Base-by-base conservation (phyloP, 64 coral and sea anemone species). In the Montipora cactus region DNA sequence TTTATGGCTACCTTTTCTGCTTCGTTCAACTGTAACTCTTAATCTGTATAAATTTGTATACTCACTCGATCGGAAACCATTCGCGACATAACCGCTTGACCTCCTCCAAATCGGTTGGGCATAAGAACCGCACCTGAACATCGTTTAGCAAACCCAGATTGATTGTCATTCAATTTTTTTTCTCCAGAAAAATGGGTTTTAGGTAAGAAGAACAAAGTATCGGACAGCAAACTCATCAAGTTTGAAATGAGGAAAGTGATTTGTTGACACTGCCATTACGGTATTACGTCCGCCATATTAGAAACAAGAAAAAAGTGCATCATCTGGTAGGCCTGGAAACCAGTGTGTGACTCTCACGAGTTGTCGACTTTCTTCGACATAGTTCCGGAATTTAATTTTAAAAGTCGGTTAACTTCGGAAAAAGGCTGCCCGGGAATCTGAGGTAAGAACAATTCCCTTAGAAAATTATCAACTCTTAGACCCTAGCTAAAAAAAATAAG, bases 61-160 rank as follows among this genome's bases (percentile, higher is more conserved):
- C 96, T 95, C 58, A 97, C 96, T 97, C 96, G 78, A 97, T 97
- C 2, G 96, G 96, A 88, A 97, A 97, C 96, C 96, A 97, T 85
- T 95, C 96, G 81, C 93, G 71, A 74, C 96, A 97, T 13, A 97
- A 74, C 47, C 93, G 96, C 78, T 97, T 97, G 76, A 97, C 96
- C 79, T 97, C 93, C 3, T 92, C 93, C 48, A 97, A 78, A 70
- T 97, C 96, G 81, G 87, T 78, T 88, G 96, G 93, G 78, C 96
- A 88, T 18, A 97, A 91, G 87, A 97, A 97, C 80, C 96, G 93
- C 44, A 97, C 78, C 80, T 97, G 96, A 50, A 97, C 96, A 89
- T 97, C 84, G 45, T 97, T 95, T 78, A 97, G 67, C 78, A 97
- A 93, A 59, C 93, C 96, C 93, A 97, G 96, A 64, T 97, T 97